These are phyloP conservation scores for Pongo abelii DNA, from an alignment of 2,113 vertebrate genomes.

Conservation along the genomic window DNA sequence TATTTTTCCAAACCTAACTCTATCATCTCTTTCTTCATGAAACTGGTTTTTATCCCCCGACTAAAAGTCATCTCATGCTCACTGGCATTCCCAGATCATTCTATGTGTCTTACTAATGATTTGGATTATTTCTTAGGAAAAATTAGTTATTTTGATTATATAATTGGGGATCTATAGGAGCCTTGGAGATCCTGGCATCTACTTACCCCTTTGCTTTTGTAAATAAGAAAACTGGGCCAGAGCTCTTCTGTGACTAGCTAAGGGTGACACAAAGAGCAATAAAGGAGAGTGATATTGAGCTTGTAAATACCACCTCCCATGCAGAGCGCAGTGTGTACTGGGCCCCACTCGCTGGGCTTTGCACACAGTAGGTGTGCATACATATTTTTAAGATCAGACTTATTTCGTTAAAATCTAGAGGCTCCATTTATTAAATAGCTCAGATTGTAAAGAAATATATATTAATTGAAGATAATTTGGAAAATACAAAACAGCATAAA, in stretches of 20 bases:
- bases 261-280: background rate
- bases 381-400: background rate
- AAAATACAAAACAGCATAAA: background rate
- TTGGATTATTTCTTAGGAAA: background rate
- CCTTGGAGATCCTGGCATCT: background rate
- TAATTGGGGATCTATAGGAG: background rate
- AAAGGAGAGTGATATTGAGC: background rate
- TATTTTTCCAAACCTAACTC: background rate
- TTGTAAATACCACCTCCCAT: background rate
- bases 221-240: background rate
- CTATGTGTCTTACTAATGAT: background rate
- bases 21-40: background rate
- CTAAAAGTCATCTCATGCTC: background rate
- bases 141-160: background rate
- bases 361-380: background rate
- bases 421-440: background rate
- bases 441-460: background rate
- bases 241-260: background rate
- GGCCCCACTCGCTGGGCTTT: background rate
- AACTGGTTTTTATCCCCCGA: accelerated
- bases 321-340: background rate
- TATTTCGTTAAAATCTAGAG: background rate
- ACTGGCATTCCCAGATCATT: background rate
- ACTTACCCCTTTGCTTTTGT: background rate
- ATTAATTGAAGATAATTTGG: background rate